These are phyloP conservation scores for Egretta garzetta DNA, from an alignment of 2,113 vertebrate genomes.

Conservation along the genomic window DNA sequence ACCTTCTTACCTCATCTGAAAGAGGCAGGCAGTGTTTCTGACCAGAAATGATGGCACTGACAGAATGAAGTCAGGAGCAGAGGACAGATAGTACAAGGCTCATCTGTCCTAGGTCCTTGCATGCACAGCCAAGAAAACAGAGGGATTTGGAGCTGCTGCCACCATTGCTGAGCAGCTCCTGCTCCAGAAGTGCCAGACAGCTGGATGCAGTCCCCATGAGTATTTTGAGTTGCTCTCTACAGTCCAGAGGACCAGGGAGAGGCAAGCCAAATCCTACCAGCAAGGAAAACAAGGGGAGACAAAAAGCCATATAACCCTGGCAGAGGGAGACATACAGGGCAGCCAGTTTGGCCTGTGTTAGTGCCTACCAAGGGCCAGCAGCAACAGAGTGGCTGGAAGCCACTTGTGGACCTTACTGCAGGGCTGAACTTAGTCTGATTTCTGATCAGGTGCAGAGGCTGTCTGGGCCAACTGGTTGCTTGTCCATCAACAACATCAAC, in stretches of 20 bases:
- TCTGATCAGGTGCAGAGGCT: neutral
- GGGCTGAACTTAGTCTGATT: neutral
- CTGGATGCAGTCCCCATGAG: neutral
- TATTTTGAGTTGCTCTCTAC: neutral
- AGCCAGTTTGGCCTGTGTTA: neutral
- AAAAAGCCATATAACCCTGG: neutral
- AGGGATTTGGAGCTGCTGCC: neutral
- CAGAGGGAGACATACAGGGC: neutral
- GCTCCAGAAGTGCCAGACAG: neutral
- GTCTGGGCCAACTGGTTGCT: neutral
- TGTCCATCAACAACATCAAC: neutral
- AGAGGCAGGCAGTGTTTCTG: neutral
- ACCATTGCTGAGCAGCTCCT: neutral
- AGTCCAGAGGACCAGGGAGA: neutral
- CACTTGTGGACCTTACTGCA: no score
- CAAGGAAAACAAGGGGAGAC: neutral
- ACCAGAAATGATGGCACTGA: neutral
- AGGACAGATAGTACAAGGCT: neutral
- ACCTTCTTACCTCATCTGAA: neutral
- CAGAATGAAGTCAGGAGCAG: neutral
- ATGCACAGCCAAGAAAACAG: neutral
- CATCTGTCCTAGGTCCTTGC: neutral
- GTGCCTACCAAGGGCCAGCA: neutral
- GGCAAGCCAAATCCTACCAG: neutral
- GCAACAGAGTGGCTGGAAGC: neutral